Base-by-base conservation (phyloP, 2,888 invertebrate species). In the Petrolisthes cinctipes region DNA sequence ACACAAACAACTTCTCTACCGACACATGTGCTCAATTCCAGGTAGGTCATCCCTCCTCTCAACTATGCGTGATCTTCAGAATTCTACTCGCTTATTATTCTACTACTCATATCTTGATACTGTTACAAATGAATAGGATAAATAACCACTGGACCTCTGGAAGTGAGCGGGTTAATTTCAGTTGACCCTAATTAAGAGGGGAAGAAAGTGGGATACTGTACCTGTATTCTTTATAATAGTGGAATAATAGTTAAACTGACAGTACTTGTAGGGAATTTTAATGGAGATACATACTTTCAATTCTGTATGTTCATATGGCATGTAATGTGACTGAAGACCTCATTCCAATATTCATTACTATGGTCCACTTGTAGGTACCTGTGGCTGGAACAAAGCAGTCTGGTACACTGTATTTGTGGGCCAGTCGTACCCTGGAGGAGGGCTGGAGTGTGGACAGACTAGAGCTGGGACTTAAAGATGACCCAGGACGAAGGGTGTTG, bases 371-470 rank as follows among this genome's bases (percentile, higher is more conserved):
- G 1, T n/a, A 89, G 89, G 84, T 89, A 20, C 89, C 89, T 9
- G 56, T 89, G 7, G 82, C 75, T 53, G 89, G 89, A 4, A 5
- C 66, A 0, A 81, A 86, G 68, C 76, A 82, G 14, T 23, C 66
- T 17, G 89, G 89, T 37, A 81, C 54, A 23, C 57, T 89, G 54
- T 86, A 89, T 56, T 53, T 89, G 66, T 89, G 86, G 82, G 89
- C 89, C 14, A 85, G 86, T 9, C 82, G 89, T 6, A 79, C 11
- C 79, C 85, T 7, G 76, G 85, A 17, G 11, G 53, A 37, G 75
- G 57, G 11, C 11, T 90, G 90, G 90, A 86, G 54, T 53, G 85
- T 90, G 5, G 86, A 90, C n/a, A 81, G 90, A 79, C 85, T 90
- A 2, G 90, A 90, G 82, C 56, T 90, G 17, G 84, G 85, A 17